Conservation (phyloP, 2,888 invertebrate genomes). For the Zelleria hepariella region DNA sequence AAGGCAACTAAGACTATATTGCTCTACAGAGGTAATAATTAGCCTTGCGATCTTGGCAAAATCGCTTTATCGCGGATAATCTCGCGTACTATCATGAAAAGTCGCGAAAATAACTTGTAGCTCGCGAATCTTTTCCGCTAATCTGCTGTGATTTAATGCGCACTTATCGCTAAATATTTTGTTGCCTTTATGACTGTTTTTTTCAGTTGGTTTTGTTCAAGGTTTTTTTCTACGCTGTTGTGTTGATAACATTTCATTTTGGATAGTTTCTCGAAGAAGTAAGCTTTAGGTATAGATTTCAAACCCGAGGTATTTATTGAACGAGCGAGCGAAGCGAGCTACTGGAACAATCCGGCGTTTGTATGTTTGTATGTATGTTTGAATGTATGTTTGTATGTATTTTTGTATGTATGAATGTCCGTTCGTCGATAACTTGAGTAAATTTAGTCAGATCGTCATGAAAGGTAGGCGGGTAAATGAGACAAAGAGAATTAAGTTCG, state of each 20-base stretch:
- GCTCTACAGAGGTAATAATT: neutral
- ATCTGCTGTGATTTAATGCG: neutral
- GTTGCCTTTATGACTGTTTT: neutral
- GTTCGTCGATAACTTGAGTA: too few relatives aligned
- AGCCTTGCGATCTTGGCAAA: neutral
- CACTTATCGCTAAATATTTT: neutral
- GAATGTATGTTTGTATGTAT: too few relatives aligned
- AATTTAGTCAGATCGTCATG: too few relatives aligned
- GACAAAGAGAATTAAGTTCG: too few relatives aligned
- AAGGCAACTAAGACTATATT: neutral
- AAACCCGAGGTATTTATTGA: too few relatives aligned
- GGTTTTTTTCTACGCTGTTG: neutral
- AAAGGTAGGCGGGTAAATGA: too few relatives aligned
- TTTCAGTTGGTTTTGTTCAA: too few relatives aligned
- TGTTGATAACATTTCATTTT: neutral
- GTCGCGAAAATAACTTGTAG: neutral
- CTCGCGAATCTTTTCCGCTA: neutral
- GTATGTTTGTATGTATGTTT: too few relatives aligned
- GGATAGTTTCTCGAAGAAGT: neutral
- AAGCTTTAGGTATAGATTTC: too few relatives aligned
- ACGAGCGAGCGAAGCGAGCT: too few relatives aligned
- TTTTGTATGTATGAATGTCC: too few relatives aligned
- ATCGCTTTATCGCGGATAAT: neutral
- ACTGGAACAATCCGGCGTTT: too few relatives aligned
- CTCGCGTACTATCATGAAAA: neutral